phyloP scores from a whole-genome alignment of 2,797 vertebrate species.

The Threskiornis aethiopicus region DNA sequence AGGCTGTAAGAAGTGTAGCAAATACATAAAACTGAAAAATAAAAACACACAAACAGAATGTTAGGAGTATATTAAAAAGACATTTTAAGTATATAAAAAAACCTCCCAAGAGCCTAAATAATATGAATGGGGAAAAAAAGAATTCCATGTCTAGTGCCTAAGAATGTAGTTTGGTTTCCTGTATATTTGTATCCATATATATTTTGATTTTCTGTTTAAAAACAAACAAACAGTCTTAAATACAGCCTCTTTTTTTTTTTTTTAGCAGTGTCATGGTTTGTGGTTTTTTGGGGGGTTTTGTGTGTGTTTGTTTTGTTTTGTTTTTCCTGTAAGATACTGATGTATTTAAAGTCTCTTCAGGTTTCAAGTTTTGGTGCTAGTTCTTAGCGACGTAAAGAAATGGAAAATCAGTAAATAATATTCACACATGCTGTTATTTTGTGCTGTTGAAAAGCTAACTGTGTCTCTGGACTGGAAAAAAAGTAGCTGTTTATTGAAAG shows the following conservation, averaged over 20 bases:
- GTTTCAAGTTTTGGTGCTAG: neutral
- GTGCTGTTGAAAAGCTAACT: neutral
- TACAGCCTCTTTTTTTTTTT: neutral
- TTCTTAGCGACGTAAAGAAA: neutral
- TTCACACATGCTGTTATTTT: neutral
- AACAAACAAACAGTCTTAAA: no score
- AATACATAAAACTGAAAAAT: neutral
- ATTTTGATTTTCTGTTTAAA: neutral
- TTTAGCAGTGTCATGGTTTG: neutral
- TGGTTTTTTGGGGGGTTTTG: no score
- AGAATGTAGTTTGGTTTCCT: neutral
- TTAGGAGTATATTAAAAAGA: neutral
- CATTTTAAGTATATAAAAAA: neutral
- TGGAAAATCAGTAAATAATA: neutral
- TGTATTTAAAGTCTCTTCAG: neutral
- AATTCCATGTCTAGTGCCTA: neutral
- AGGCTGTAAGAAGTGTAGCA: neutral
- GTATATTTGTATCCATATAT: neutral
- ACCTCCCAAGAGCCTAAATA: rapidly evolving
- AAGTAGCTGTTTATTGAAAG: neutral
- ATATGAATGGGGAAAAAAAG: neutral
- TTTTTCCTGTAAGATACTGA: neutral
- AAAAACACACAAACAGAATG: neutral
- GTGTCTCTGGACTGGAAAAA: neutral
- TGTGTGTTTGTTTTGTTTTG: neutral